Percentiles rank a stretch among this genome's conserved stretches.
phyloP scores from a whole-genome alignment of 2,888 invertebrate genomes.

The Polyommatus icarus region DNA sequence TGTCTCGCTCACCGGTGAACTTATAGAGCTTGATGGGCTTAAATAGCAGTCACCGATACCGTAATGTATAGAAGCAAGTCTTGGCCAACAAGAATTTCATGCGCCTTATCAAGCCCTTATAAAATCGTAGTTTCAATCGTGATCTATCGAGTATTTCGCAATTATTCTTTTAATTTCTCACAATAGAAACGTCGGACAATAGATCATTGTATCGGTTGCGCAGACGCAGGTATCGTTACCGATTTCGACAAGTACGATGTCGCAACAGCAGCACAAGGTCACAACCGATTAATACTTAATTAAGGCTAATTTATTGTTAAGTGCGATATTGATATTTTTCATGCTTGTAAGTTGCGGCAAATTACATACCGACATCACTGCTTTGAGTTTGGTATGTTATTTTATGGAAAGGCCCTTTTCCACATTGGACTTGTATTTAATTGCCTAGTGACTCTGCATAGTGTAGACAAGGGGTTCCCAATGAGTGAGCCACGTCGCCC shows the following conservation, averaged over 20 bases:
- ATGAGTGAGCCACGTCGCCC: too few species aligned
- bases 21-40: too few species aligned
- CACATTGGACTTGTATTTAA: too few species aligned
- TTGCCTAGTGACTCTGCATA: too few species aligned
- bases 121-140: not conserved
- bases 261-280: slow-evolving; percentile 23
- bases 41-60: too few species aligned
- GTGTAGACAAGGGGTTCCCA: too few species aligned
- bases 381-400: too few species aligned
- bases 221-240: slow-evolving; percentile 19
- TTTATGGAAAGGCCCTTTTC: too few species aligned
- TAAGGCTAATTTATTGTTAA: slow-evolving; percentile 24
- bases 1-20: too few species aligned
- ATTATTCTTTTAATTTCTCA: not conserved
- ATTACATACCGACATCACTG: not conserved
- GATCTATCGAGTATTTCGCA: slow-evolving; percentile 3
- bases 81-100: not conserved
- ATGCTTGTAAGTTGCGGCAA: not conserved
- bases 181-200: slow-evolving; percentile 23
- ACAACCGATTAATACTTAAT: slow-evolving; percentile 8
- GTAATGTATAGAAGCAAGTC: too few species aligned
- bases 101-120: not conserved
- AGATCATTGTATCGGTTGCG: slow-evolving; percentile 26
- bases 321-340: slow-evolving; percentile 1
- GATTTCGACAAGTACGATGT: slow-evolving; percentile 27